A percentile compares a stretch with the other conserved stretches of the same genome.
These are phyloP conservation scores for Melanotaenia maccullochi DNA, from an alignment of 2,797 vertebrate genomes.

Conservation along the genomic window DNA sequence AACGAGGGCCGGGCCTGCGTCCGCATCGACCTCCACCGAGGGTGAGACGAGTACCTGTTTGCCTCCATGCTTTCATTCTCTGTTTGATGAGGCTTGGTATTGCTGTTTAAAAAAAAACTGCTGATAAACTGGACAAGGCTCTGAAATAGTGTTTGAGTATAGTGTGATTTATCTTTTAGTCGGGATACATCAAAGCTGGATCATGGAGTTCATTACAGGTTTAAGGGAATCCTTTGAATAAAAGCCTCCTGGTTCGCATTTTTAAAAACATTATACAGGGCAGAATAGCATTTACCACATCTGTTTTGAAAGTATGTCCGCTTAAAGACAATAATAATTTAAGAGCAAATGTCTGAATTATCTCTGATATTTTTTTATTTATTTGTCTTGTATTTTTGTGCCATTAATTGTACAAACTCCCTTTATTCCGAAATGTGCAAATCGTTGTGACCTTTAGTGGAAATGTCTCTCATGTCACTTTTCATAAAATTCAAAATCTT, in stretches of 20 bases:
- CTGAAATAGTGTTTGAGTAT: conserved; percentile 1
- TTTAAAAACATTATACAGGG: neutral
- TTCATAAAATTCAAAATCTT: conserved; percentile 12
- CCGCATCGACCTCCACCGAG: conserved; percentile 85
- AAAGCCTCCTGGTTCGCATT: neutral
- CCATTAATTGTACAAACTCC: neutral
- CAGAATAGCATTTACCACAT: neutral
- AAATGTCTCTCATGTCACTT: conserved; percentile 7
- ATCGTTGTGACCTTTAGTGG: neutral
- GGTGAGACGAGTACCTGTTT: conserved; percentile 65
- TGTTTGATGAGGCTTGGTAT: neutral
- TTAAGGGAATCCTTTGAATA: neutral
- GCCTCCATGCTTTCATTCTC: neutral
- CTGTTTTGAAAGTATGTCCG: neutral
- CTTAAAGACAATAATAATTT: neutral
- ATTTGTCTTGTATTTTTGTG: neutral
- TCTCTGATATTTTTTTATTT: neutral
- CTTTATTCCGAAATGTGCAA: neutral
- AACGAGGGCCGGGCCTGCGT: conserved; percentile 85
- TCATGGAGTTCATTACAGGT: neutral
- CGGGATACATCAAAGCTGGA: neutral
- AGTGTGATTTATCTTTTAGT: neutral
- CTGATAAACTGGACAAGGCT: neutral
- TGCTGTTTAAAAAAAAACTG: neutral
- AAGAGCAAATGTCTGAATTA: neutral